Base-by-base conservation (phyloP, 2,888 invertebrate genomes). In the Scelioninae gen. 1 region DNA sequence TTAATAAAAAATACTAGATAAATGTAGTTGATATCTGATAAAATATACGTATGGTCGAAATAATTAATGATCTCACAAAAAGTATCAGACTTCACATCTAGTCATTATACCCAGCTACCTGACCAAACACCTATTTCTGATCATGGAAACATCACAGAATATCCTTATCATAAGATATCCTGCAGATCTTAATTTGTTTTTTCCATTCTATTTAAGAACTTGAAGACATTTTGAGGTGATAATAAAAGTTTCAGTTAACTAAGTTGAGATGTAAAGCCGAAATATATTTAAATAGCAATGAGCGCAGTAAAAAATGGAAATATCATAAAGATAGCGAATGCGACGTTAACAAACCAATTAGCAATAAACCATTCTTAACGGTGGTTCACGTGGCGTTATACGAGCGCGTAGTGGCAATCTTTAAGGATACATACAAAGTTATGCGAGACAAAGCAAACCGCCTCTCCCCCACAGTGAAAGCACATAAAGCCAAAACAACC, bases 261-360 rank as follows among this genome's bases (percentile, higher is more conserved):
- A 11, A 55, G 55, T 40, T 43, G 31, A 40, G 43, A 66, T 13
- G 55, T 40, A 31, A 40, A 62, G 32, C 23, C 55, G 31, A n/a
- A 31, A 66, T 66, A 55, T 43, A 55, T 66, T 66, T 66, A 55
- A 71, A 71, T 71, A 60, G 31, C 49, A 60, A 71, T 69, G 69
- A 65, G 65, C 34, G 47, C 16, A 9, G 71, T 29, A 71, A 71
- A 23, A 71, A 71, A 71, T 71, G 58, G 47, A 49, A 23, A 38
- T 10, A 38, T 71, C 71, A 58, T 71, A 71, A 71, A 60, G 53
- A 51, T 29, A 11, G 53, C 16, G 53, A 72, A 40, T 62, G 32
- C 40, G 62, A 74, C 88, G 89, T 89, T 90, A 90, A 90, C 90
- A 89, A 90, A 90, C 89, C 90, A 90, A 90, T 90, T 90, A 90